These are phyloP conservation scores for Drosophila asahinai DNA, from an alignment of 1,140 invertebrate genomes.

Conservation along the genomic window DNA sequence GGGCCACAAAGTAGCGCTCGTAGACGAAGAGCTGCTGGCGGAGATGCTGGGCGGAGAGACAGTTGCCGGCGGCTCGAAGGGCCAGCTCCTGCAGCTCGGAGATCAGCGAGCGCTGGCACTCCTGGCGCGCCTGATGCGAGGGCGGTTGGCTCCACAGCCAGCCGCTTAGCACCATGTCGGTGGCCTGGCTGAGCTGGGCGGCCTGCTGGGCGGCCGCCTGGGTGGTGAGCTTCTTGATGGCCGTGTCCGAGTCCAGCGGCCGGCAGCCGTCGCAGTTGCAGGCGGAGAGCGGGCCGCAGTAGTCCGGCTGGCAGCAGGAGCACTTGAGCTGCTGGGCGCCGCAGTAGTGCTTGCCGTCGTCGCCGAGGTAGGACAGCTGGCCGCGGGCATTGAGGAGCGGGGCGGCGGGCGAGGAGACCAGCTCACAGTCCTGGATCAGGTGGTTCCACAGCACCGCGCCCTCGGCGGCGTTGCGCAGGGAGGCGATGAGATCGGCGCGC, in stretches of 20 bases:
- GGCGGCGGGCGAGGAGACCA: constrained; percentile 72
- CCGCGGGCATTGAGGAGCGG: constrained; percentile 70
- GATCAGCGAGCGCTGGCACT: constrained; percentile 76
- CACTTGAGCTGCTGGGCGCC: constrained; percentile 77
- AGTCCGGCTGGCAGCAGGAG: constrained; percentile 77
- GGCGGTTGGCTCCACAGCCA: constrained; percentile 84
- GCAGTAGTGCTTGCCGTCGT: constrained; percentile 84
- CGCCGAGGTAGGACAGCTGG: constrained; percentile 78
- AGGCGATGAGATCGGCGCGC: constrained; percentile 81
- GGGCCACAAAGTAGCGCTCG: constrained; percentile 81
- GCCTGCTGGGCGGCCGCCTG: constrained; percentile 64
- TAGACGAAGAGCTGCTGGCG: constrained; percentile 80
- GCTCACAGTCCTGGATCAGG: constrained; percentile 81
- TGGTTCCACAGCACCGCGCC: constrained; percentile 81
- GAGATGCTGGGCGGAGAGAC: constrained; percentile 76
- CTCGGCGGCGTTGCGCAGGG: constrained; percentile 72
- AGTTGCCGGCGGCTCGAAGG: constrained; percentile 77
- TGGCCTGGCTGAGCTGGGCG: constrained; percentile 55
- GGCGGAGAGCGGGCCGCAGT: constrained; percentile 80
- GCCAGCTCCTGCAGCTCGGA: constrained; percentile 77
- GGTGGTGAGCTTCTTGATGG: constrained; percentile 78
- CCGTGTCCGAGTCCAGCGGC: constrained; percentile 75
- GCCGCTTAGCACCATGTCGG: constrained; percentile 71
- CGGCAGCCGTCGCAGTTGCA: constrained; percentile 81
- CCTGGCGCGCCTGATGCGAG: constrained; percentile 55